Percentiles rank a stretch among this genome's conserved stretches.
These are phyloP conservation scores for Anastatus disparis DNA, from an alignment of 1,140 invertebrate species.

Conservation along the genomic window DNA sequence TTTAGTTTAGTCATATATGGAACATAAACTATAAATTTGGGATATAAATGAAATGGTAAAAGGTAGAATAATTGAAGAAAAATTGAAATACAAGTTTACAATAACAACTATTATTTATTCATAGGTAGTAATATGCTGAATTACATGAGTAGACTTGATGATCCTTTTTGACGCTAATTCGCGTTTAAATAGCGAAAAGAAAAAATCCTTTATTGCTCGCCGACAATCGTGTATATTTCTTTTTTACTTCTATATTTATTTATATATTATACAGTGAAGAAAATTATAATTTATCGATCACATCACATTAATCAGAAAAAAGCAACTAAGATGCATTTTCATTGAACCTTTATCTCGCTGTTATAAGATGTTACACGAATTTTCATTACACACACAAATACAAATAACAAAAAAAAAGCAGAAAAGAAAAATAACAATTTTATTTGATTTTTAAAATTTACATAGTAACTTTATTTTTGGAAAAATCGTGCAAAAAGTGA, in stretches of 20 bases:
- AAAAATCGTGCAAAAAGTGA: constrained; percentile 12
- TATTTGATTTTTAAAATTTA: background rate
- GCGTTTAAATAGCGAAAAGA: constrained; percentile 41
- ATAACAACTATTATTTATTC: constrained; percentile 68
- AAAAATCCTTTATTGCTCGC: constrained; percentile 40
- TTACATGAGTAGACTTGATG: constrained; percentile 67
- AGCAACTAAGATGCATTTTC: background rate
- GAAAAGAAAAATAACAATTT: background rate
- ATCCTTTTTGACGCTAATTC: constrained; percentile 64
- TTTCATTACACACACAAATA: background rate
- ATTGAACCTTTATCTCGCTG: background rate
- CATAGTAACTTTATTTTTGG: too few species aligned
- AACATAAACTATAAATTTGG: too few species aligned
- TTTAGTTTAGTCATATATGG: too few species aligned
- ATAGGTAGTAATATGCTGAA: constrained; percentile 67
- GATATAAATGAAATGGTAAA: too few species aligned
- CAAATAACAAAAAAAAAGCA: too few species aligned
- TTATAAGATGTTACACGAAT: background rate
- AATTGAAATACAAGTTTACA: constrained; percentile 50
- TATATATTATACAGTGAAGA: constrained; percentile 13
- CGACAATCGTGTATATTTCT: constrained; percentile 36
- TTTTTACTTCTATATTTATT: background rate
- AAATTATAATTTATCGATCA: background rate
- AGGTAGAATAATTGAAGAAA: background rate
- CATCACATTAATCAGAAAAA: constrained; percentile 36